Percentiles rank a stretch among this genome's conserved stretches.
Evolutionary conservation across 2,888 invertebrate species (phyloP).

Genomic region (Tillus elongatus): DNA sequence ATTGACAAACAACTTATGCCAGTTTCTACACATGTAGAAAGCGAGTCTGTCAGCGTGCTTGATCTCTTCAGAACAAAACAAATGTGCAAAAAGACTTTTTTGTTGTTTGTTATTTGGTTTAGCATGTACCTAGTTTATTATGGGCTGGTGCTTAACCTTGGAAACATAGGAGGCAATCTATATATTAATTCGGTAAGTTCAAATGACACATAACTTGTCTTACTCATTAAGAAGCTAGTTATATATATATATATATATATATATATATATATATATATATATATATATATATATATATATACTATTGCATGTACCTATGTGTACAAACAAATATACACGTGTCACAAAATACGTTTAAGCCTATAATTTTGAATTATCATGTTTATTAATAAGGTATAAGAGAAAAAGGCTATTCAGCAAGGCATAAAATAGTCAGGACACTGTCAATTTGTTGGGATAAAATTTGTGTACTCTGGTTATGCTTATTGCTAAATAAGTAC

Average conservation of each 20-base stretch:
- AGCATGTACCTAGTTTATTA: slow-evolving; percentile 70
- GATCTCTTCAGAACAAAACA: slow-evolving; percentile 58
- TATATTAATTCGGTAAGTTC: slow-evolving; percentile 64
- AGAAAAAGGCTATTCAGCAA: too few species aligned
- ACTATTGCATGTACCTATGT: too few species aligned
- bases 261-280: slow-evolving; percentile 4
- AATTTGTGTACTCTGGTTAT: too few species aligned
- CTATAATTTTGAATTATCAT: slow-evolving; percentile 5
- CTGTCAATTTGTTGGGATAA: too few species aligned
- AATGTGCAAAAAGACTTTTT: slow-evolving; percentile 58
- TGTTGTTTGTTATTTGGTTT: slow-evolving; percentile 67
- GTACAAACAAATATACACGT: too few species aligned
- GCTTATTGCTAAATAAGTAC: too few species aligned
- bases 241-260: too few species aligned
- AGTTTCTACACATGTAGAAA: slow-evolving; percentile 35
- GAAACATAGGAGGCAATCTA: slow-evolving; percentile 64
- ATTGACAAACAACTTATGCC: slow-evolving; percentile 58
- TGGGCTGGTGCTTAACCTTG: slow-evolving; percentile 64
- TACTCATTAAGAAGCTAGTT: too few species aligned
- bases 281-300: too few species aligned
- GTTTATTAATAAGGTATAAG: too few species aligned
- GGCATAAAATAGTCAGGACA: too few species aligned
- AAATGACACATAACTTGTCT: too few species aligned
- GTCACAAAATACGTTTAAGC: slow-evolving; percentile 2
- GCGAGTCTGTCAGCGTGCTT: slow-evolving; percentile 45